A percentile compares a stretch with the other conserved stretches of the same genome.
These are phyloP conservation scores for Centrocercus urophasianus DNA, from an alignment of 2,113 vertebrate genomes.

Conservation along the genomic window DNA sequence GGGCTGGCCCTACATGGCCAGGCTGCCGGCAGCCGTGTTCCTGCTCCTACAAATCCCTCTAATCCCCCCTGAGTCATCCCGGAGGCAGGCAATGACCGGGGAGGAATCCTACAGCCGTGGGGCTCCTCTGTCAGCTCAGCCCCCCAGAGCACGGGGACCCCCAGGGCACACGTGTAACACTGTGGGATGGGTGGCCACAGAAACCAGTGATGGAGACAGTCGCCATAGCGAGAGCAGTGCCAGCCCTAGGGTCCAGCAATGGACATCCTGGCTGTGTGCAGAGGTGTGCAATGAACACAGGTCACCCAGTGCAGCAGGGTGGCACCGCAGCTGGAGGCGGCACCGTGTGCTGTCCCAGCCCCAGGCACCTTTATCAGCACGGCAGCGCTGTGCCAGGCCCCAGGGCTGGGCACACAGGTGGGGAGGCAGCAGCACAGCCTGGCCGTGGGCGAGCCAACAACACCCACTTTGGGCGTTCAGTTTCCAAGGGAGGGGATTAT, in stretches of 20 bases:
- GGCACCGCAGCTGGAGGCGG: background rate
- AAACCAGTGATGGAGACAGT: background rate
- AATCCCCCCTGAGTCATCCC: conserved; percentile 69
- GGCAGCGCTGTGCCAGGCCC: rapidly evolving
- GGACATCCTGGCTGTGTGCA: background rate
- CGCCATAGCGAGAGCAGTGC: background rate
- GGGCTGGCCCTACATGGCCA: background rate
- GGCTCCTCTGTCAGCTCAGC: background rate
- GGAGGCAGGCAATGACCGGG: conserved; percentile 33
- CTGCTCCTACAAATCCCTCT: conserved; percentile 32
- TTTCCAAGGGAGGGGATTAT: conserved; percentile 3
- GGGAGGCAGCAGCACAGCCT: background rate
- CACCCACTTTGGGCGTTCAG: background rate
- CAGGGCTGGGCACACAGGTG: background rate
- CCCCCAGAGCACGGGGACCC: background rate
- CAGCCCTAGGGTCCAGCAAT: rapidly evolving
- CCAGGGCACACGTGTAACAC: background rate
- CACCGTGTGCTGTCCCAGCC: background rate
- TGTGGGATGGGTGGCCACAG: background rate
- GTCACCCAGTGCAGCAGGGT: background rate
- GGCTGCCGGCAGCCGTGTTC: background rate
- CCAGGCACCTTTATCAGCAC: background rate
- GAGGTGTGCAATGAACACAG: background rate
- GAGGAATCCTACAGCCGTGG: conserved; percentile 23
- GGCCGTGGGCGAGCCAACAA: background rate